These are phyloP conservation scores for Napeogenes sylphis DNA, from an alignment of 2,888 invertebrate species.

Conservation along the genomic window DNA sequence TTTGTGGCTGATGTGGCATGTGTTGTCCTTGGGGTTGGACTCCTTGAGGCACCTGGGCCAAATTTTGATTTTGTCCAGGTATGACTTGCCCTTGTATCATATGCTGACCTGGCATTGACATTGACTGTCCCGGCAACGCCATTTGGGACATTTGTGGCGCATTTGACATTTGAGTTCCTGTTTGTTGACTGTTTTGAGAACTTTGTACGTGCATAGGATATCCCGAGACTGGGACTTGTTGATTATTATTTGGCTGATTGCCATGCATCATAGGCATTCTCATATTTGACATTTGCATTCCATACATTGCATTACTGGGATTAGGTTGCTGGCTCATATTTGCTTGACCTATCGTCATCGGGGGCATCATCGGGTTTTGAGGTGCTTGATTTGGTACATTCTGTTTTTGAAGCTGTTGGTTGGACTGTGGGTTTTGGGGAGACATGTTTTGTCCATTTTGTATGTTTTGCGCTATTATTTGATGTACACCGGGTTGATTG, in stretches of 20 bases:
- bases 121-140: conserved; percentile 44
- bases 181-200: conserved; percentile 47
- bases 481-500: conserved; percentile 53
- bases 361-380: conserved; percentile 42
- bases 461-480: conserved; percentile 48
- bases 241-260: conserved; percentile 48
- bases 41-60: conserved; percentile 32
- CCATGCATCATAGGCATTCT: conserved; percentile 62
- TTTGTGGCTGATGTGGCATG: conserved; percentile 38
- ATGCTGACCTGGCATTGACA: conserved; percentile 34
- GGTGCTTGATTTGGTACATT: conserved; percentile 52
- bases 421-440: conserved; percentile 40
- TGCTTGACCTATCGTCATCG: conserved; percentile 53
- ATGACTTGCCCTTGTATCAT: conserved; percentile 39
- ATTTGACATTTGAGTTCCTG: conserved; percentile 44
- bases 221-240: conserved; percentile 52
- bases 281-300: conserved; percentile 67
- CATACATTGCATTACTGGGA: conserved; percentile 54
- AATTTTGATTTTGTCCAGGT: conserved; percentile 38
- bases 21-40: conserved; percentile 36
- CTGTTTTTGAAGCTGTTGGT: conserved; percentile 47
- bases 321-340: conserved; percentile 52
- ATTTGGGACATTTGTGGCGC: conserved; percentile 51
- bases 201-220: conserved; percentile 54
- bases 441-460: conserved; percentile 33